Evolutionary conservation across 2,113 vertebrate species (phyloP).

Genomic region (Cavia porcellus): DNA sequence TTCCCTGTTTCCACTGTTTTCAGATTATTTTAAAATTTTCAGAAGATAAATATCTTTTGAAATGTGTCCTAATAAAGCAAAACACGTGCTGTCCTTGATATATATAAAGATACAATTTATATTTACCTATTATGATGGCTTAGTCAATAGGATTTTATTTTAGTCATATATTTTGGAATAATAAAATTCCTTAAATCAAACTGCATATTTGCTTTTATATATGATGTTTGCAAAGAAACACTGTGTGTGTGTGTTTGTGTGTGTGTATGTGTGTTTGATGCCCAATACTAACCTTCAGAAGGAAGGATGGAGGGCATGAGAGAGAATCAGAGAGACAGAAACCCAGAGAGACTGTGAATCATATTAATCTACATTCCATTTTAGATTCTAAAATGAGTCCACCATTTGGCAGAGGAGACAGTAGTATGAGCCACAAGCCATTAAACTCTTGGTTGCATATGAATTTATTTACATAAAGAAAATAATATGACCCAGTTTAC

Average conservation of each 20-base stretch:
- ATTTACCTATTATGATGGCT: neutral
- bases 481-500: neutral
- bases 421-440: neutral
- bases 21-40: neutral
- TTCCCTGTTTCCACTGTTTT: neutral
- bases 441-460: neutral
- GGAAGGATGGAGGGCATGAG: neutral
- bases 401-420: neutral
- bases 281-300: neutral
- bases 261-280: neutral
- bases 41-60: neutral
- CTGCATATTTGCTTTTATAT: neutral
- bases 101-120: neutral
- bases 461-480: neutral
- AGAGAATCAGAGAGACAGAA: neutral
- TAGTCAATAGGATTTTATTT: neutral
- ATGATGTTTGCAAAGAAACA: neutral
- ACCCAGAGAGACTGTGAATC: neutral
- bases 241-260: neutral
- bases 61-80: neutral
- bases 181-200: neutral
- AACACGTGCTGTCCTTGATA: neutral
- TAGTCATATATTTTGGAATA: neutral
- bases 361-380: neutral
- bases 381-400: neutral